Evolutionary conservation across 2,113 vertebrate genomes (phyloP), one percentile per base, ranked within the genome.

Genomic region (Galbula dea): DNA sequence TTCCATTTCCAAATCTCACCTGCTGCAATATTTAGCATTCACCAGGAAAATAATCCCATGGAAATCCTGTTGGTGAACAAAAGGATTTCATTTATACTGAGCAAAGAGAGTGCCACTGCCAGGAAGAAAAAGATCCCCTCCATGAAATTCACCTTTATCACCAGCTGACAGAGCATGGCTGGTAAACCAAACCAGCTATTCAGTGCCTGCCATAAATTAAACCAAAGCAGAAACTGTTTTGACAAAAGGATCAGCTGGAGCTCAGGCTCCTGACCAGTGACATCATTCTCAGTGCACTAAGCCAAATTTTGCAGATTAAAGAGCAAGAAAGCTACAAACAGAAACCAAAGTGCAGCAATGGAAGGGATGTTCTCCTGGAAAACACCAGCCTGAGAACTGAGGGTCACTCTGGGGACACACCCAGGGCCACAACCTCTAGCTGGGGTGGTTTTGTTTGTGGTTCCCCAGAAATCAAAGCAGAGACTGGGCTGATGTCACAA

Each of bases 101-200:
- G 58, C 24, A 65, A 66, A 93, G 32, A 67, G 71, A 32, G 52
- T 80, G 59, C 54, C 3, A 2, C 34, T 75, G 79, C 34, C 82
- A 81, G 57, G 75, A 95, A 86, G 34, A 45, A 93, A 75, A 34
- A 30, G 14, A 41, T 37, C 59, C 13, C n/a, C 45, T 86, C 79
- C 82, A 54, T 79, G 80, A 88, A 94, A 89, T 95, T 94, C 85
- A 89, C 87, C 80, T 94, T 94, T 89, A 87, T 80, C 66, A 76
- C 51, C 3, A 86, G 80, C 69, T 91, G 89, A 83, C 63, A 61
- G 58, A 72, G 72, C 72, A 83, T 41, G 59, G 62, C 83, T 90
- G 68, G 86, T 79, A 93, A 93, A 90, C 46, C 72, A 83, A 81
- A 83, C 49, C 51, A 83, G 63, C 51, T 86, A 81, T 86, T 93